These are phyloP conservation scores for Eupeodes latifasciatus DNA, from an alignment of 2,888 invertebrate species.

Conservation along the genomic window DNA sequence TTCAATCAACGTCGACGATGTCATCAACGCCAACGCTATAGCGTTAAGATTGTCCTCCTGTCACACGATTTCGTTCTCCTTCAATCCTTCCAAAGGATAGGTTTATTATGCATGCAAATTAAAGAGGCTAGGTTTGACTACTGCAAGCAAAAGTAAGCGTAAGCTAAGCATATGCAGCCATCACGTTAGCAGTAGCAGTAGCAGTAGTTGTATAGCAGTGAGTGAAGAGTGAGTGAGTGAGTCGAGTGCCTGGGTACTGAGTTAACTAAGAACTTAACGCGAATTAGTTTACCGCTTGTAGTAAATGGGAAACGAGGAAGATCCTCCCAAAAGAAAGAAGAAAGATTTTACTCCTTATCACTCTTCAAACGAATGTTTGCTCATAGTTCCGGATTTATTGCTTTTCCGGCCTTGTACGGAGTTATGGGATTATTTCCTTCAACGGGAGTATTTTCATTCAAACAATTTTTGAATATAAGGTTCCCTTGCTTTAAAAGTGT, in stretches of 20 bases:
- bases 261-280: conserved; percentile 75
- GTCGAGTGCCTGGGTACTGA: conserved; percentile 65
- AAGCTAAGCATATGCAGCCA: conserved; percentile 74
- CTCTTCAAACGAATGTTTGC: conserved; percentile 60
- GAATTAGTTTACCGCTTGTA: conserved; percentile 66
- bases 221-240: conserved; percentile 53
- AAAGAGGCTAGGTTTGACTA: conserved; percentile 76
- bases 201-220: conserved; percentile 56
- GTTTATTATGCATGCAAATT: conserved; percentile 76
- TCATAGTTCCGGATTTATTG: neutral
- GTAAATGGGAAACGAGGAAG: conserved; percentile 34
- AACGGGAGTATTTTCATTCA: neutral
- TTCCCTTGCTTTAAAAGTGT: no score
- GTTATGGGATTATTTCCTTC: neutral
- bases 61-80: conserved; percentile 61
- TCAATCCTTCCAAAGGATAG: conserved; percentile 72
- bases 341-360: conserved; percentile 20
- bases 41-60: conserved; percentile 28
- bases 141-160: conserved; percentile 72
- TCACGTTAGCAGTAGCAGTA: conserved; percentile 54
- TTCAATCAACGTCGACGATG: conserved; percentile 14
- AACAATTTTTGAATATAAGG: no score
- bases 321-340: conserved; percentile 31
- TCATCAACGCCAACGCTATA: neutral
- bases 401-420: neutral